Evolutionary conservation across 1,140 invertebrate genomes (phyloP).

Genomic region (Neodiprion lecontei): DNA sequence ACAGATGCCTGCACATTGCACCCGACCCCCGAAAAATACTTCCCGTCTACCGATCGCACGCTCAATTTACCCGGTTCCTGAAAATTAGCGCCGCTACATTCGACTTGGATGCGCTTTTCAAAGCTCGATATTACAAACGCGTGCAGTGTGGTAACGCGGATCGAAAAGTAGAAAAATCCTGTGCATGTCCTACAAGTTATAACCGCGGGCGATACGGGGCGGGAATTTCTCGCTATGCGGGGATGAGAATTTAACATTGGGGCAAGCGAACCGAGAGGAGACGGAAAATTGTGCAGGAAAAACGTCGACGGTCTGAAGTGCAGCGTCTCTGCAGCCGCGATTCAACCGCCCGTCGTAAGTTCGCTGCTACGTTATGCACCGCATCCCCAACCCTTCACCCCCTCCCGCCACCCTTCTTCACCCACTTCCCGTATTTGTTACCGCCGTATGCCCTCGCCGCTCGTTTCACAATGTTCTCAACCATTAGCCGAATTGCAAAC

Average conservation of each 20-base stretch:
- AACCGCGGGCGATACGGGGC: too few relatives aligned
- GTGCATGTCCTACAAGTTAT: too few relatives aligned
- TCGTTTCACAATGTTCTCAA: conserved; percentile 1
- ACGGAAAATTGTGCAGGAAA: neutral
- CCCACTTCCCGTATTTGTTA: neutral
- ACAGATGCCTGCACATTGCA: too few relatives aligned
- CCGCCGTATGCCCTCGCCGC: neutral
- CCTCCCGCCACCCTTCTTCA: neutral
- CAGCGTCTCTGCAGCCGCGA: too few relatives aligned
- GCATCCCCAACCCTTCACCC: neutral
- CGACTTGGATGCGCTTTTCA: too few relatives aligned
- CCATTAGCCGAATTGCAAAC: neutral
- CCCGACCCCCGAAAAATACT: neutral
- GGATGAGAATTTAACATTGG: neutral
- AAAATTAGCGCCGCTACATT: neutral
- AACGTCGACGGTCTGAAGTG: neutral
- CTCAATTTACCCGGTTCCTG: neutral
- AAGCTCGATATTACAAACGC: too few relatives aligned
- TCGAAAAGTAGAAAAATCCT: too few relatives aligned
- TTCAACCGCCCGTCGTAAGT: too few relatives aligned
- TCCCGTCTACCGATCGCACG: neutral
- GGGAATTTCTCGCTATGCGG: too few relatives aligned
- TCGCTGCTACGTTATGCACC: too few relatives aligned
- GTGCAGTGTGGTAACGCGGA: too few relatives aligned
- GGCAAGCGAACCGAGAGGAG: neutral